These are phyloP conservation scores for Perithous albicinctus DNA, from an alignment of 2,888 invertebrate species.

Conservation along the genomic window DNA sequence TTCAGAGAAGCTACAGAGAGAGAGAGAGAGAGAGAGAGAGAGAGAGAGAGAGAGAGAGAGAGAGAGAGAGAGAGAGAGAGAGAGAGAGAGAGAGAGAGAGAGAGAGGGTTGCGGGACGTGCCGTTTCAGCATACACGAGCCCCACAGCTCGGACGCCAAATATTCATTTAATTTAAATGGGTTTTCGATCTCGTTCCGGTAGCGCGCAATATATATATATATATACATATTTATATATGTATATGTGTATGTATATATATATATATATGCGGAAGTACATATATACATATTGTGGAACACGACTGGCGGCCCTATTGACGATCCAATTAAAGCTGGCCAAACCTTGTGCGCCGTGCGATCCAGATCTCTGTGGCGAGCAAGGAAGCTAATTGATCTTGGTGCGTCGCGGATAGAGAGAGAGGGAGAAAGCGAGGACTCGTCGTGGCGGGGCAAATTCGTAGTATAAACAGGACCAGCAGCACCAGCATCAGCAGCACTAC, in stretches of 20 bases:
- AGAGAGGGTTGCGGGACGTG: constrained; percentile 32
- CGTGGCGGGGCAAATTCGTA: neutral
- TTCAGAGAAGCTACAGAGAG: constrained; percentile 1
- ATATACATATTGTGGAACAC: constrained; percentile 52
- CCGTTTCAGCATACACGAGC: constrained; percentile 23
- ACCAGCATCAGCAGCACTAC: constrained; percentile 13
- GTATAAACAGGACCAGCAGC: constrained; percentile 1
- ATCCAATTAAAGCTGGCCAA: constrained; percentile 65
- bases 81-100: neutral
- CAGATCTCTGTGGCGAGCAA: constrained; percentile 36
- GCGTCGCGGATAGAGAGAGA: too few relatives aligned
- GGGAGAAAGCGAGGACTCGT: constrained; percentile 1
- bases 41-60: constrained; percentile 24
- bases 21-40: neutral
- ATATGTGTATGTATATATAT: too few relatives aligned
- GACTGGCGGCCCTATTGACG: constrained; percentile 56
- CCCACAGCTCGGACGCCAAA: constrained; percentile 75
- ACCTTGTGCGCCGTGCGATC: constrained; percentile 8
- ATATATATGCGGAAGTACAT: too few relatives aligned
- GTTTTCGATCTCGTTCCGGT: constrained; percentile 68
- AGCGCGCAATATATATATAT: constrained; percentile 20
- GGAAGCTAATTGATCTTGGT: constrained; percentile 47
- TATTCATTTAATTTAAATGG: constrained; percentile 83
- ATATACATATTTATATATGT: constrained; percentile 52
- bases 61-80: constrained; percentile 11